Evolutionary conservation across 2,797 vertebrate species (phyloP), one percentile per base, ranked within the genome.

Genomic region (Pelodytes ibericus): DNA sequence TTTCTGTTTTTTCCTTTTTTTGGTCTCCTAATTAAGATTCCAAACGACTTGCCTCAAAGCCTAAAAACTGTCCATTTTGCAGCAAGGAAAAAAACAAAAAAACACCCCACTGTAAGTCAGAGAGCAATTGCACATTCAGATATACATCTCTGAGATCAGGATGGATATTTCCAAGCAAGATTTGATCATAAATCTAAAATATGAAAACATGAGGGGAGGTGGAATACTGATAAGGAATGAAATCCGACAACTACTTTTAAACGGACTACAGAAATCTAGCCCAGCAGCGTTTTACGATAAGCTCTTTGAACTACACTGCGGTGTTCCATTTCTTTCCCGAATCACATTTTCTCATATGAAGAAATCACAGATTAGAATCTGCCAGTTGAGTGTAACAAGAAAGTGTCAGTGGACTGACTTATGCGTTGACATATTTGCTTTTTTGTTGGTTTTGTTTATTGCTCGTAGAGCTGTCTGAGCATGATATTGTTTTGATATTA

Each of bases 141-240:
- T 53, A 81, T 30, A 81, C 80, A 85, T 74, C 33, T 72, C 25
- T 47, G 20, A 82, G 2, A 70, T 22, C 4, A 29, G 5, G 77
- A 80, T 60, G 31, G 4, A 3, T 64, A 62, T 79, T 83, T 82
- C 59, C 80, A 61, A 77, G 13, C 1, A 78, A 77, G 70, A 25
- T 75, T 82, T 77, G 0, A 11, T 33, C 61, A 2, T 60, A 20
- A 61, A 57, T 75, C 63, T 80, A 75, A 71, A 84, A 81, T 80
- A 79, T 36, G 4, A 71, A 58, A 8, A 58, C 7, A 69, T 4
- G 5, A 49, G 4, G 44, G 24, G 33, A 61, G 80, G n/a, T n/a
- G n/a, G 83, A 62, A 51, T 22, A n/a, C 0, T 53, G 20, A 11
- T 72, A 60, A 81, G 22, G 63, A 49, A 0, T 29, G 26, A 75